Conservation (phyloP, 2,888 invertebrate genomes). For the Cataglyphis cursor region DNA sequence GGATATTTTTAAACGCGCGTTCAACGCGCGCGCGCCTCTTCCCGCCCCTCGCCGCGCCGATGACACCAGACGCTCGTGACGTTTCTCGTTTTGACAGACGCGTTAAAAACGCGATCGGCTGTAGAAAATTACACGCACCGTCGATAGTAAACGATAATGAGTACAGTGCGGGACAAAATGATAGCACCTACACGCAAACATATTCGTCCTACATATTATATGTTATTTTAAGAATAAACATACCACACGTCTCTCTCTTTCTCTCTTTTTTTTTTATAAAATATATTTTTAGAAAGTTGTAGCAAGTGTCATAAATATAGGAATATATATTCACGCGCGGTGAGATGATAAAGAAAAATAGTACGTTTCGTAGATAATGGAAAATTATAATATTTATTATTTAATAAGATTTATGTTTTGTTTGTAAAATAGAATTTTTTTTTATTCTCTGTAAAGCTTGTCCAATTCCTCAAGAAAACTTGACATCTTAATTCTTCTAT, state of each 20-base stretch:
- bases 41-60: not conserved
- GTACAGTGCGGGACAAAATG: slow-evolving; percentile 2
- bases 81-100: not conserved
- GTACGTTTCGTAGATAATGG: not conserved
- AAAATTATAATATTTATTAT: not conserved
- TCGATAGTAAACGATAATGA: not conserved
- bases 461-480: too few species aligned
- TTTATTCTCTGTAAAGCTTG: not conserved
- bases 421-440: not conserved
- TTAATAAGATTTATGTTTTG: not conserved
- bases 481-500: too few species aligned
- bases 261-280: too few species aligned
- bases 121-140: not conserved
- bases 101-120: not conserved
- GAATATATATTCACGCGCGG: too few species aligned
- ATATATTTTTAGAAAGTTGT: not conserved
- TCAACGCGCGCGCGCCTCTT: not conserved
- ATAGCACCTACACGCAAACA: not conserved
- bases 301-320: not conserved
- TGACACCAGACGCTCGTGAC: not conserved
- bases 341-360: not conserved
- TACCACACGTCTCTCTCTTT: too few species aligned
- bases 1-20: slow-evolving; percentile 51
- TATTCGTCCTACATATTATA: not conserved
- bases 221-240: not conserved